Conservation (phyloP, 2,888 invertebrate genomes). For the Archips xylosteana region DNA sequence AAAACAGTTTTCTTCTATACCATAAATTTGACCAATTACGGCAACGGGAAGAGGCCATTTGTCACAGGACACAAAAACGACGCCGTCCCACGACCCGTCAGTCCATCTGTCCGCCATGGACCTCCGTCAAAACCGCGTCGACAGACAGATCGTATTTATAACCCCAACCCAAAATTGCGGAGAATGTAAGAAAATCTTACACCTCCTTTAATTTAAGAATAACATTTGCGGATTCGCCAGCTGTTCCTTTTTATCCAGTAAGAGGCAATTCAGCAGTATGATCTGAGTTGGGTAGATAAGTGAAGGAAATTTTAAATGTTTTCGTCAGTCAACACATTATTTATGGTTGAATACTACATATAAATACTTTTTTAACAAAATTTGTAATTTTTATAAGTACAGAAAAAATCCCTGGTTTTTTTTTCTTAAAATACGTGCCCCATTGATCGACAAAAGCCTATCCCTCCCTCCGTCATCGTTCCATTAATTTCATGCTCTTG, state of each 20-base stretch:
- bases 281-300: neutral
- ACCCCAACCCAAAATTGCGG: conserved; percentile 55
- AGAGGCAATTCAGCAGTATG: conserved; percentile 3
- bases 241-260: conserved; percentile 8
- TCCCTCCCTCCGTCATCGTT: too few relatives aligned
- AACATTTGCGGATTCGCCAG: conserved; percentile 28
- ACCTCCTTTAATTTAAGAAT: conserved; percentile 38
- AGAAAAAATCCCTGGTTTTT: too few relatives aligned
- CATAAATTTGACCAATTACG: conserved; percentile 76
- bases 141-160: conserved; percentile 75
- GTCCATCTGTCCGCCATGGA: conserved; percentile 71
- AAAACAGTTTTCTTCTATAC: conserved; percentile 57
- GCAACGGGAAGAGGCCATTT: conserved; percentile 68
- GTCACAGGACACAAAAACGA: conserved; percentile 72
- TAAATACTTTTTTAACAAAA: too few relatives aligned
- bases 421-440: too few relatives aligned
- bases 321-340: neutral
- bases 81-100: conserved; percentile 66
- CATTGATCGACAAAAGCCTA: too few relatives aligned
- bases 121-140: conserved; percentile 73
- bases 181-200: conserved; percentile 44
- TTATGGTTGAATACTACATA: too few relatives aligned
- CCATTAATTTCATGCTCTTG: too few relatives aligned
- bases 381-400: too few relatives aligned
- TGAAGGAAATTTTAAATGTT: neutral